Conservation (phyloP, 2,888 invertebrate genomes). For the Campaea margaritaria region DNA sequence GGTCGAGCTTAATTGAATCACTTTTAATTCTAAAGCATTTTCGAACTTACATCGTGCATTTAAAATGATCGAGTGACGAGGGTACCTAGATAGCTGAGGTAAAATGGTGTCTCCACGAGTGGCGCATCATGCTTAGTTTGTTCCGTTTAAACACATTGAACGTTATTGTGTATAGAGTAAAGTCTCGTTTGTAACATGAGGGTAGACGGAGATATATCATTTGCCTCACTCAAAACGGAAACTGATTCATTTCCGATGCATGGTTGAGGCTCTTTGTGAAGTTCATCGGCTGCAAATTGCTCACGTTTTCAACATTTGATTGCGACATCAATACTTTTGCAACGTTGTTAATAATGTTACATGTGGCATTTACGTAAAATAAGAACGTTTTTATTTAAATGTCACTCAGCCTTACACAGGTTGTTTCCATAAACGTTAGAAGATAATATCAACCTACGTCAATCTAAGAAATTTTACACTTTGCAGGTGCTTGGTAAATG, state of each 20-base stretch:
- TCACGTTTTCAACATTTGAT: conserved; percentile 82
- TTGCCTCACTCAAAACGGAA: conserved; percentile 79
- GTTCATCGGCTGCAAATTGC: conserved; percentile 79
- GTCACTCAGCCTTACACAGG: not conserved
- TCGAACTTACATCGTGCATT: conserved; percentile 61
- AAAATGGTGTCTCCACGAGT: conserved; percentile 61
- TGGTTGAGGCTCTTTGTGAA: conserved; percentile 82
- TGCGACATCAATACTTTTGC: conserved; percentile 74
- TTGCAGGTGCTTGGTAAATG: not conserved
- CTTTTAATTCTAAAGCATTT: conserved; percentile 59
- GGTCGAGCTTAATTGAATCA: conserved; percentile 52
- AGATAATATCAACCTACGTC: too few species aligned
- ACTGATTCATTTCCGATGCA: conserved; percentile 85
- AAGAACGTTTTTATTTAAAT: not conserved
- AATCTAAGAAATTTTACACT: too few species aligned
- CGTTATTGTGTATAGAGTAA: conserved; percentile 55
- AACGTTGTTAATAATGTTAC: conserved; percentile 47
- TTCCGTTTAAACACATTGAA: conserved; percentile 51
- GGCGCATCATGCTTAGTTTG: conserved; percentile 60
- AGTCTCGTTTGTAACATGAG: conserved; percentile 62
- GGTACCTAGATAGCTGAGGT: conserved; percentile 44
- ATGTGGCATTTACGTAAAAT: not conserved
- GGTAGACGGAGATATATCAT: conserved; percentile 70
- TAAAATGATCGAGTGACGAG: conserved; percentile 56
- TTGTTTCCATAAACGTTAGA: not conserved